Base-by-base conservation (phyloP, 2,797 vertebrate genomes). In the Hylomyscus alleni region DNA sequence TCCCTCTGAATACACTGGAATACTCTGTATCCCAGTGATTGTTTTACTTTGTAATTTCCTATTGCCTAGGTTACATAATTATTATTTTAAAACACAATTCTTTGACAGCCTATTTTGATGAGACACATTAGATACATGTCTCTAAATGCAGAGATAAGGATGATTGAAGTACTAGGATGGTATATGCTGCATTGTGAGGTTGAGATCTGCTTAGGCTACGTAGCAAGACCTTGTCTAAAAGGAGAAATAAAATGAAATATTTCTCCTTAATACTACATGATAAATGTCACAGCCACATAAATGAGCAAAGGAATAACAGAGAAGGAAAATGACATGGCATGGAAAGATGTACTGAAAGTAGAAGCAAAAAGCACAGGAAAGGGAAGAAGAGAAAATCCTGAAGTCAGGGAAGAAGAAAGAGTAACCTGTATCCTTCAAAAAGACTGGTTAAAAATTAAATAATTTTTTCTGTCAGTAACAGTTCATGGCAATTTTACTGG, bases 391-490 rank as follows among this genome's bases (percentile, higher is more conserved):
- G 19, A 15, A 19, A 81, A 77, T 31, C 8, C 9, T 11, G 69
- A 14, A 54, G 60, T 19, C 17, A 89, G 67, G 56, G 65, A 93
- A 50, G 22, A 85, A 85, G 20, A 78, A 50, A 77, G 2, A 4
- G 13, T 2, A 81, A 1, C 24, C 58, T 52, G 52, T 85, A 7
- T 87, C 86, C 95, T 97, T 93, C 73, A 81, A 95, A 95, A 54
- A 19, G 4, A 44, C 15, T 40, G 37, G 54, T 0, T 65, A 47
- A 60, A 60, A 12, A 13, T 72, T 47, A 83, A 92, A 60, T 60
- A 52, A 81, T 67, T 72, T 81, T 91, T 83, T 69, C 24, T 37
- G 92, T 89, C 31, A 88, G 50, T 77, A 95, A 92, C 14, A 82
- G 1, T 95, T 96, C 86, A 44, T 91, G 78, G 31, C 50, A 81